Evolutionary conservation across 2,113 vertebrate species (phyloP), one percentile per base, ranked within the genome.

Genomic region (Mesocricetus auratus): DNA sequence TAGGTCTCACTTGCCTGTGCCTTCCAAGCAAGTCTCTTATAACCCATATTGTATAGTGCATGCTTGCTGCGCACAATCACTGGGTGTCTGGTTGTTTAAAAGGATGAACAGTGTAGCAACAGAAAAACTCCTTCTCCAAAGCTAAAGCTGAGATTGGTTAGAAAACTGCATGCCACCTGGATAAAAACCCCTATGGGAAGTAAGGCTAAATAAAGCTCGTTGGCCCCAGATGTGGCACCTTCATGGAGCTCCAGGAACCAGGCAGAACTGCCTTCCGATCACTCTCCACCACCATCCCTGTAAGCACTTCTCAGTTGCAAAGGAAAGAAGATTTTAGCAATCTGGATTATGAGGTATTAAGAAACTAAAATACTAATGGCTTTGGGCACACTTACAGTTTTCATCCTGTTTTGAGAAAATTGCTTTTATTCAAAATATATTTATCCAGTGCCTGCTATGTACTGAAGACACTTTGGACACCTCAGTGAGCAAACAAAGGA

Each of bases 311-410:
- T 86, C 90, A 66, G 24, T 62, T 81, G 87, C 60, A 75, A 89
- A 96, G 42, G 17, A 83, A 83, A 69, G 58, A n/a, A 83, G 74
- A 45, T 75, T 53, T 75, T 77, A 11, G 29, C 62, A 33, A 87
- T 83, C 56, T 87, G 73, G 7, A 24, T 68, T 92, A 45, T 92
- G 56, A 77, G 3, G n/a, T 71, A 58, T 68, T 88, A 90, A 94
- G 50, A 88, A 90, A 92, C 36, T 64, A 71, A 93, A 96, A 87
- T 77, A 93, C 74, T n/a, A 66, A 77, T 90, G 21, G 26, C 29
- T 50, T 58, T 11, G 15, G 19, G 39, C n/a, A 69, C 22, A 45
- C 12, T 15, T 47, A 47, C 22, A 77, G 91, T 94, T 94, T 82
- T 68, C 64, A 81, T 42, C 87, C 39, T 45, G 24, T 47, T 78